A percentile compares a stretch with the other conserved stretches of the same genome.
Evolutionary conservation across 2,888 invertebrate species (phyloP).

Genomic region (Odontocerum albicorne): DNA sequence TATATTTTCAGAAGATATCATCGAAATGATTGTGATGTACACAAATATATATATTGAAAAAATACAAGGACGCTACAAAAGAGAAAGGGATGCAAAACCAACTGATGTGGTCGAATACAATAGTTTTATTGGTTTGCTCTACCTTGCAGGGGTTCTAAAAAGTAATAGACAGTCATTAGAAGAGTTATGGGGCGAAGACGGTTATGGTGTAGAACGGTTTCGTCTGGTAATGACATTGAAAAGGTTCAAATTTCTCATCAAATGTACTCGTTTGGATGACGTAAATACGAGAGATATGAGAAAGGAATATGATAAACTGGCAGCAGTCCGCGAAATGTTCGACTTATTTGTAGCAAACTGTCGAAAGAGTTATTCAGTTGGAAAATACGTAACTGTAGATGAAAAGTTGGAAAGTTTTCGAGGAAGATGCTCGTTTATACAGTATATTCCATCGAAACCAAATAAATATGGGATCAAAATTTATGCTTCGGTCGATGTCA

Average conservation of each 20-base stretch:
- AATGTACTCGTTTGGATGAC: slow-evolving; percentile 39
- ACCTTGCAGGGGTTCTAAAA: slow-evolving; percentile 39
- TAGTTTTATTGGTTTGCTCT: slow-evolving; percentile 40
- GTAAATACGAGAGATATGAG: slow-evolving; percentile 26
- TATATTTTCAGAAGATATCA: slow-evolving; percentile 36
- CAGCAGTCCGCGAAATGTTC: slow-evolving; percentile 39
- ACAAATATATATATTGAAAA: slow-evolving; percentile 38
- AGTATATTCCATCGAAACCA: neutral
- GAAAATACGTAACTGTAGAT: slow-evolving; percentile 22
- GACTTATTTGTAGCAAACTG: slow-evolving; percentile 40
- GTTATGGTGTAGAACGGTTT: slow-evolving; percentile 39
- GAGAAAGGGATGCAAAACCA: slow-evolving; percentile 32
- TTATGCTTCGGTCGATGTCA: neutral
- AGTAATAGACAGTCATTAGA: slow-evolving; percentile 34
- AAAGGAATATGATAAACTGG: slow-evolving; percentile 37
- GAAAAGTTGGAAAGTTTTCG: neutral
- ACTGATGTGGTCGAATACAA: slow-evolving; percentile 38
- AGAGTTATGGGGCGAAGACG: slow-evolving; percentile 38
- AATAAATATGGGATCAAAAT: neutral
- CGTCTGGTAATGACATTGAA: no score
- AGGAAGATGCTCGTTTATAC: neutral
- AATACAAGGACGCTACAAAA: slow-evolving; percentile 32
- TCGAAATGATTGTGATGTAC: slow-evolving; percentile 37
- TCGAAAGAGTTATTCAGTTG: slow-evolving; percentile 36
- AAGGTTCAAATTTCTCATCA: no score